These are phyloP conservation scores for Morelia viridis DNA, from an alignment of 2,797 vertebrate species.

Conservation along the genomic window DNA sequence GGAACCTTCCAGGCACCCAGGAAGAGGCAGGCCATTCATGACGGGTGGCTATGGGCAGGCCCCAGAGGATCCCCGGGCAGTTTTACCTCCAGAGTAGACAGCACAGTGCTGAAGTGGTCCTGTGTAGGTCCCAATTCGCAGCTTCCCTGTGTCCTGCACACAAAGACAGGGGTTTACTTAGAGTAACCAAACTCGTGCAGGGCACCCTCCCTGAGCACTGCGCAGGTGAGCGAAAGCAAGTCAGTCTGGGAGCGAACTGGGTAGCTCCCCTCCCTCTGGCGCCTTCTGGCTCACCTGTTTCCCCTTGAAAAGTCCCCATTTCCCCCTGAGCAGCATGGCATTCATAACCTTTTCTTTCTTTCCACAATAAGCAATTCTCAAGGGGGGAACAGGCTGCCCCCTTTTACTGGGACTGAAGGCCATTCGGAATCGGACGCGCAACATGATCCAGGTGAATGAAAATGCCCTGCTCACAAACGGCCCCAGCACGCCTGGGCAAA, in stretches of 20 bases:
- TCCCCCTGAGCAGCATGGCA: neutral
- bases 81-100: constrained; percentile 83
- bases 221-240: too few relatives aligned
- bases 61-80: neutral
- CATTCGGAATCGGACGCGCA: too few relatives aligned
- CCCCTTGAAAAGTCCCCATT: neutral
- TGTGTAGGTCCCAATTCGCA: constrained; percentile 84
- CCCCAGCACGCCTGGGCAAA: neutral
- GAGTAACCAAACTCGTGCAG: neutral
- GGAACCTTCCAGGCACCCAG: too few relatives aligned
- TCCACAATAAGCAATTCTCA: neutral
- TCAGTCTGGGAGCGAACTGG: neutral
- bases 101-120: constrained; percentile 82
- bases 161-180: neutral
- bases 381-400: neutral
- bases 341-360: neutral
- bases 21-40: neutral
- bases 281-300: neutral
- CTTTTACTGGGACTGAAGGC: too few relatives aligned
- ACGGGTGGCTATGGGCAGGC: too few relatives aligned
- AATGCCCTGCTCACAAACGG: too few relatives aligned
- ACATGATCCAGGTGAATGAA: too few relatives aligned
- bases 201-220: neutral
- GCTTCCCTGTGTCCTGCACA: constrained; percentile 81
- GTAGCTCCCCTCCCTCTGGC: neutral